A percentile compares a stretch with the other conserved stretches of the same genome.
Evolutionary conservation across 1,140 invertebrate genomes (phyloP).

Genomic region (Tetramorium simillimum): DNA sequence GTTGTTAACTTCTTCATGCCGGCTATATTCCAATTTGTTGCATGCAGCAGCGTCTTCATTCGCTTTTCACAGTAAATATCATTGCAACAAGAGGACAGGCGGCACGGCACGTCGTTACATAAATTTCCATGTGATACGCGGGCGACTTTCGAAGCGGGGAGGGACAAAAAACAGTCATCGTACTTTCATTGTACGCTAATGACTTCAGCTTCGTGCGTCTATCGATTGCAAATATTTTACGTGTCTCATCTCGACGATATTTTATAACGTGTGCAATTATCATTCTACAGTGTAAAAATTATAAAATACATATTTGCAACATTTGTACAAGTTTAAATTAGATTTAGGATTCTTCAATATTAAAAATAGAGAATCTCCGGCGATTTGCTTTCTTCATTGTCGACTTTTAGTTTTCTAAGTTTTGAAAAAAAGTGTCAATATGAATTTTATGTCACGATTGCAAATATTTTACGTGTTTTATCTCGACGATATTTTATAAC

Average conservation of each 20-base stretch:
- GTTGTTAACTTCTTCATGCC: conserved; percentile 55
- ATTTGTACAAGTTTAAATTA: background rate
- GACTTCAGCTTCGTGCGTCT: background rate
- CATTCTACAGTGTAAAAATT: no score
- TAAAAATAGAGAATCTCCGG: background rate
- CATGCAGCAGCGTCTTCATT: conserved; percentile 55
- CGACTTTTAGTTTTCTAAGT: background rate
- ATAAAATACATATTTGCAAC: background rate
- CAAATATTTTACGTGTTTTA: background rate
- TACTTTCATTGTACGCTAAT: background rate
- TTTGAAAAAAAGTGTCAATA: background rate
- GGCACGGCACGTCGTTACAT: conserved; percentile 32
- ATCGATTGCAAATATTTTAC: background rate
- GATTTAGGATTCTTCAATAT: background rate
- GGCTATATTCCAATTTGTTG: conserved; percentile 55
- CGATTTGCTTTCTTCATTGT: background rate
- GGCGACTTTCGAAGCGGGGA: background rate
- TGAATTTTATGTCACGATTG: no score
- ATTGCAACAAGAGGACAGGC: conserved; percentile 30
- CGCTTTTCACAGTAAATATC: conserved; percentile 61
- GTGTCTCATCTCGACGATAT: background rate
- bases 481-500: background rate
- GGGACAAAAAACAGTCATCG: background rate
- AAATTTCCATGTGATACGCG: conserved; percentile 29
- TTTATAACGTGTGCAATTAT: background rate